phyloP scores from a whole-genome alignment of 2,113 vertebrate species.

The Microtus ochrogaster region DNA sequence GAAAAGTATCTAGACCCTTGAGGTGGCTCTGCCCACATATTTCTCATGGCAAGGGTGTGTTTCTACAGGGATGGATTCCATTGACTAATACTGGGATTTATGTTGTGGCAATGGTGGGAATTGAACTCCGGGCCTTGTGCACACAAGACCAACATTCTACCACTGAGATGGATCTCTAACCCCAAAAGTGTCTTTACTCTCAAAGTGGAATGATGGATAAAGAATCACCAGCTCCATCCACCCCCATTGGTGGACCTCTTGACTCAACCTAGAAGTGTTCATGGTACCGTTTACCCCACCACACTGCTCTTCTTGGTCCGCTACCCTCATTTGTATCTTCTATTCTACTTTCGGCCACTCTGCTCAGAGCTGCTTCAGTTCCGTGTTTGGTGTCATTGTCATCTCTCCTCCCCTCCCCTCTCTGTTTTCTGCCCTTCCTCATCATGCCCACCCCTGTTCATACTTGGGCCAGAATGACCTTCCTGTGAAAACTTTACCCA shows the following conservation, averaged over 20 bases:
- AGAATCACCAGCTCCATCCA: neutral
- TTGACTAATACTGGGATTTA: neutral
- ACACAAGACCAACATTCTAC: neutral
- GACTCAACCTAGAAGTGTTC: neutral
- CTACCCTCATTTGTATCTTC: neutral
- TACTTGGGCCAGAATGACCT: neutral
- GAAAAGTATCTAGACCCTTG: neutral
- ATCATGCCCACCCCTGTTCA: neutral
- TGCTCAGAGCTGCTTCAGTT: neutral
- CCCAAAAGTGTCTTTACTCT: neutral
- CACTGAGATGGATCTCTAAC: neutral
- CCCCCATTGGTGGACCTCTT: neutral
- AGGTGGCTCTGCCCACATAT: neutral
- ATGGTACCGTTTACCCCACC: accelerated
- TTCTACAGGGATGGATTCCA: neutral
- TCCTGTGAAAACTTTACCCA: neutral
- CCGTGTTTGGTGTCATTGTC: neutral
- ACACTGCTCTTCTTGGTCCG: accelerated
- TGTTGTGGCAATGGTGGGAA: neutral
- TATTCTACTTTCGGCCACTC: neutral
- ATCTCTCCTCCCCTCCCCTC: neutral
- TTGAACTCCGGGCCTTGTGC: neutral
- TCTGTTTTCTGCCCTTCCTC: neutral
- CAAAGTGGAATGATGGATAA: neutral
- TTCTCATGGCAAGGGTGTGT: neutral